phyloP scores from a whole-genome alignment of 1,140 invertebrate species.

The Patella vulgata region DNA sequence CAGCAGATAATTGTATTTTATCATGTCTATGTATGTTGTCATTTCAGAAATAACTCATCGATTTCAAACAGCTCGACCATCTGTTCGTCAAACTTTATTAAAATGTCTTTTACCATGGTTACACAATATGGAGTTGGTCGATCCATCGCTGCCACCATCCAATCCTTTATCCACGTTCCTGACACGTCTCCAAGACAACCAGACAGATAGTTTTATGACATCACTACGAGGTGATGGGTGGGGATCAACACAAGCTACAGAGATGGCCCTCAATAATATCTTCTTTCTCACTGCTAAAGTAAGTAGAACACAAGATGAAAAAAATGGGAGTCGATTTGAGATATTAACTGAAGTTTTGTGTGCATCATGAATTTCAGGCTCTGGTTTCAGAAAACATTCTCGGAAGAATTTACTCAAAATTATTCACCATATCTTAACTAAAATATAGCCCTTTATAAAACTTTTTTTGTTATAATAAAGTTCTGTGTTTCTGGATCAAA shows the following conservation, averaged over 20 bases:
- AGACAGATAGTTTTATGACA: constrained; percentile 50
- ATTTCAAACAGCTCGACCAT: constrained; percentile 92
- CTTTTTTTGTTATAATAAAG: too few relatives aligned
- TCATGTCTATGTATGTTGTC: too few relatives aligned
- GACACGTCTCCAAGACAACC: constrained; percentile 52
- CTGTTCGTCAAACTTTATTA: constrained; percentile 87
- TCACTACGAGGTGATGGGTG: constrained; percentile 84
- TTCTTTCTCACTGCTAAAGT: constrained; percentile 91
- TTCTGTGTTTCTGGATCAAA: too few relatives aligned
- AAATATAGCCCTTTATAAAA: too few relatives aligned
- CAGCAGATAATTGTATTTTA: too few relatives aligned
- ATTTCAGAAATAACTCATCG: constrained; percentile 91
- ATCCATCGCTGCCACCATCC: constrained; percentile 90
- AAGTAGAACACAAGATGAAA: too few relatives aligned
- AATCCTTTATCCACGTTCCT: constrained; percentile 61
- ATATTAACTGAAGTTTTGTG: too few relatives aligned
- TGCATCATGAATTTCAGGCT: too few relatives aligned
- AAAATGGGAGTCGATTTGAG: too few relatives aligned
- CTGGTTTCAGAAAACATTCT: too few relatives aligned
- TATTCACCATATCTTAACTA: too few relatives aligned
- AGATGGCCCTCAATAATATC: constrained; percentile 99
- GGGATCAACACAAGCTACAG: constrained; percentile 96
- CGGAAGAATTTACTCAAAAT: too few relatives aligned
- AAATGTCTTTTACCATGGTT: constrained; percentile 97
- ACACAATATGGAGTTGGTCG: constrained; percentile 98